These are phyloP conservation scores for Mormyrops boulengeri DNA, from an alignment of 2,797 vertebrate genomes.

Conservation along the genomic window DNA sequence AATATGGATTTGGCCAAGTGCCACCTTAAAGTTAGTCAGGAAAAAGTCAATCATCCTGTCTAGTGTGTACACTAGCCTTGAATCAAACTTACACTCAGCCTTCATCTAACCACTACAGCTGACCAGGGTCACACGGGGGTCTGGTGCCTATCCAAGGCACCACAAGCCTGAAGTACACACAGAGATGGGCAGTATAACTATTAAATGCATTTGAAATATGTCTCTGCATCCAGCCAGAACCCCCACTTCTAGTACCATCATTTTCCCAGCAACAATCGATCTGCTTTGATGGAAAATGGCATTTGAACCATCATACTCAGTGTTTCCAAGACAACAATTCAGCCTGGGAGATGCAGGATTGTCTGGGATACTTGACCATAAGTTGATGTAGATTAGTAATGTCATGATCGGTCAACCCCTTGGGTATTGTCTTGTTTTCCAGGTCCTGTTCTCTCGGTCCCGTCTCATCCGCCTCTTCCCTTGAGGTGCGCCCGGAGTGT, in stretches of 20 bases:
- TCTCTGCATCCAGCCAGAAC: background rate
- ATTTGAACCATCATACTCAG: background rate
- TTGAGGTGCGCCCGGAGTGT: no score
- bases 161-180: background rate
- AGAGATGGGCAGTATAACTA: background rate
- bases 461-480: no score
- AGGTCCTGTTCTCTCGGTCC: no score
- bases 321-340: background rate
- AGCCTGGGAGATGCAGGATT: background rate
- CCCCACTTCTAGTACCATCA: background rate
- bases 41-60: background rate
- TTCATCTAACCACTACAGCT: background rate
- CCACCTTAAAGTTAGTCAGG: background rate
- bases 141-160: background rate
- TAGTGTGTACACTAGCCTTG: background rate
- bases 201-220: background rate
- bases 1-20: background rate
- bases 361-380: background rate
- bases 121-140: background rate
- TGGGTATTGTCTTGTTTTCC: no score
- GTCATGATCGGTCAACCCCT: no score
- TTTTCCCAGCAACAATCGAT: background rate
- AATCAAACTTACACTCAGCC: background rate
- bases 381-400: background rate
- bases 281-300: background rate